phyloP scores from a whole-genome alignment of 2,113 vertebrate genomes.

The Pristiophorus japonicus region DNA sequence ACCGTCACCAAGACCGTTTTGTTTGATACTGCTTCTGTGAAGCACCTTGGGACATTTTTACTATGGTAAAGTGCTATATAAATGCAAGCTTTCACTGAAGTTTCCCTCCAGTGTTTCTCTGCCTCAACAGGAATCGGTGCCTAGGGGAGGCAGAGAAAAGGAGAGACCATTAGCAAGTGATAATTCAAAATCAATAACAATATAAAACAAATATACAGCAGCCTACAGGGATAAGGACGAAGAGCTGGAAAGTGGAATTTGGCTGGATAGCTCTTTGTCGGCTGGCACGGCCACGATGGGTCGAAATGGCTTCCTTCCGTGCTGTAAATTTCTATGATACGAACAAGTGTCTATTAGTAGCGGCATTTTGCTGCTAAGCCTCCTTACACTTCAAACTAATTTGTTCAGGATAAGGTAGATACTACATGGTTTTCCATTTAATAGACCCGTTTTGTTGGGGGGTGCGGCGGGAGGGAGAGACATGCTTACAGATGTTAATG shows the following conservation, averaged over 20 bases:
- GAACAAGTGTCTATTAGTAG: neutral
- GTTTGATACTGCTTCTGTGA: too few species aligned
- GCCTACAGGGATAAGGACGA: too few species aligned
- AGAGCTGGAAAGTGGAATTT: too few species aligned
- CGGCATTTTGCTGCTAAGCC: neutral
- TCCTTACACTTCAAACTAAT: neutral
- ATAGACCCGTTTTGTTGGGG: neutral
- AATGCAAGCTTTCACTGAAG: neutral
- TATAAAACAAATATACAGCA: too few species aligned
- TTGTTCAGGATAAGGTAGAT: neutral
- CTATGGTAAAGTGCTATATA: too few species aligned
- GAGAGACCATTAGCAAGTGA: neutral
- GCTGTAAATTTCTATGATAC: too few species aligned
- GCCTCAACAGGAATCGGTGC: neutral
- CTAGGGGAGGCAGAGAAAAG: neutral
- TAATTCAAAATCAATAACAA: neutral
- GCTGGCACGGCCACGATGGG: too few species aligned
- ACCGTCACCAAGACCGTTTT: too few species aligned
- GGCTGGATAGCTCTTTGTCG: too few species aligned
- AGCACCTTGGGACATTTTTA: too few species aligned
- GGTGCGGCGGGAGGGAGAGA: neutral
- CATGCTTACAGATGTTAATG: neutral
- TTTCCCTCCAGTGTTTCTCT: neutral
- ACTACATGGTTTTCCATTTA: neutral
- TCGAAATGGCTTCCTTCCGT: too few species aligned